phyloP scores from a whole-genome alignment of 1,140 invertebrate species.

The Rhynchophorus ferrugineus region DNA sequence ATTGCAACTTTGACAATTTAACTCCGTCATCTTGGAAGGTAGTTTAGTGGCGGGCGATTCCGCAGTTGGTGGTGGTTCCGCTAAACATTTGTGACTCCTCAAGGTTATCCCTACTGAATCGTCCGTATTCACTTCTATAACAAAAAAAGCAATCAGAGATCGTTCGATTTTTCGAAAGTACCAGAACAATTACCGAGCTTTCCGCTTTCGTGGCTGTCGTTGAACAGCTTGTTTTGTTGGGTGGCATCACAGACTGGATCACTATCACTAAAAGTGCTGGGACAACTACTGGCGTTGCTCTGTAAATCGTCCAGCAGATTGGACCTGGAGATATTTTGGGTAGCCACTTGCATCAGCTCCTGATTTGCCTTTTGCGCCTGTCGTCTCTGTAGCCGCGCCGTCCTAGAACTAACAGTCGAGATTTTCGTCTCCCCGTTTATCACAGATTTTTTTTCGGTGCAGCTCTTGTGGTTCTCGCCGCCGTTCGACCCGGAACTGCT shows the following conservation, averaged over 20 bases:
- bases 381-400: conserved; percentile 34
- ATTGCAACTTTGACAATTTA: conserved; percentile 7
- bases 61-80: conserved; percentile 16
- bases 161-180: neutral
- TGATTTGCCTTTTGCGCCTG: conserved; percentile 36
- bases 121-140: conserved; percentile 4
- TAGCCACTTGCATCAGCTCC: conserved; percentile 31
- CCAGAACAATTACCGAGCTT: conserved; percentile 21
- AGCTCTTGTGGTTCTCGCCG: conserved; percentile 16
- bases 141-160: neutral
- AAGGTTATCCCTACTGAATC: conserved; percentile 49
- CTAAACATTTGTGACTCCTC: conserved; percentile 50
- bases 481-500: conserved; percentile 19
- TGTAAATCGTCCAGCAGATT: conserved; percentile 40
- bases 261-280: conserved; percentile 39
- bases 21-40: neutral
- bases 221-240: conserved; percentile 35
- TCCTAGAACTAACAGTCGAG: conserved; percentile 28
- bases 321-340: conserved; percentile 29
- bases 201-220: conserved; percentile 37
- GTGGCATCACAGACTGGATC: conserved; percentile 38
- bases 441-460: conserved; percentile 32
- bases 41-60: too few species aligned
- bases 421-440: conserved; percentile 27
- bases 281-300: conserved; percentile 40